Base-by-base conservation (phyloP, 2,797 vertebrate species). In the Petrocephalus sullivani region DNA sequence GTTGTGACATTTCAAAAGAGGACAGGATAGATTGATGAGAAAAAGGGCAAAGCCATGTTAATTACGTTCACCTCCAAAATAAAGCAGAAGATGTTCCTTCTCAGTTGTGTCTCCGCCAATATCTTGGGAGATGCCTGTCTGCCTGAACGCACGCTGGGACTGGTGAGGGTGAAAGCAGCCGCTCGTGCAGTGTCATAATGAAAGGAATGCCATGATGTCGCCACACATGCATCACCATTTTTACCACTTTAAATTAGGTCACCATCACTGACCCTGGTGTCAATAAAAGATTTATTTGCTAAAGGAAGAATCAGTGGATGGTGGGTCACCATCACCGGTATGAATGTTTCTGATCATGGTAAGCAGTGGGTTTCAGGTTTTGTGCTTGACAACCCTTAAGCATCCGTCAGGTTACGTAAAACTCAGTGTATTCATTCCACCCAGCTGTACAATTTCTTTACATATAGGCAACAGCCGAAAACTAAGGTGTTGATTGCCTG, bases 1-100 rank as follows among this genome's bases (percentile, higher is more conserved):
- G 51, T 85, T 33, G 61, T 89, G 37, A 83, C 37, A 88, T 75
- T 54, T 71, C 10, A 58, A 90, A 87, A 71, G 61, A 53, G 10
- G 41, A 88, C 28, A 33, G 1, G n/a, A 33, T 37, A 82, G 86
- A 87, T n/a, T 64, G 56, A 88, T 53, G n/a, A 85, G n/a, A 85
- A 83, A 49, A 49, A 90, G 61, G 33, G 19, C 23, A 54, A 78
- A 85, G 82, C 82, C 8, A 23, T 60, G 60, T 86, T 46, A 46
- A 23, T 85, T n/a, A 85, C 14, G 46, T 87, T 61, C 78, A 85
- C 87, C 81, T 60, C 87, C 7, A 46, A 12, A n/a, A 61, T 64
- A 60, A 23, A 60, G 33, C 86, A 64, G 46, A 56, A 61, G 86
- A 14, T 51, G 60, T 64, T 87, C 60, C 60, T n/a, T 19, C 41